Percentiles rank a stretch among this genome's conserved stretches.
Evolutionary conservation across 2,797 vertebrate species (phyloP).

Genomic region (Pteronotus mesoamericanus): DNA sequence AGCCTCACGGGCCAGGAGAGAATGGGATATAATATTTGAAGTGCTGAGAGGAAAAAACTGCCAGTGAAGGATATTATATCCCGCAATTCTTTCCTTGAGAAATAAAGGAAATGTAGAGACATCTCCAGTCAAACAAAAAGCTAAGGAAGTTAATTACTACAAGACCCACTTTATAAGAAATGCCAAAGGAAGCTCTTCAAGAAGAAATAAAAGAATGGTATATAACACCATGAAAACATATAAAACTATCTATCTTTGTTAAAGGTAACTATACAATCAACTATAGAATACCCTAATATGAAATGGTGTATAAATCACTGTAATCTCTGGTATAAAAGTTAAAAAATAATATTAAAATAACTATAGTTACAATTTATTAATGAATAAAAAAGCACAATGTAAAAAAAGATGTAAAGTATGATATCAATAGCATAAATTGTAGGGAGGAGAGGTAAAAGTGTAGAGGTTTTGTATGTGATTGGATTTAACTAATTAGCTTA

Average conservation of each 20-base stretch:
- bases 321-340: neutral
- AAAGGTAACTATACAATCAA: neutral
- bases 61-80: neutral
- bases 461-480: neutral
- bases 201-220: neutral
- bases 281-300: neutral
- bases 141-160: neutral
- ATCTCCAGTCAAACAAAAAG: neutral
- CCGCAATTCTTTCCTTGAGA: neutral
- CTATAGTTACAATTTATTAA: neutral
- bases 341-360: neutral
- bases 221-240: neutral
- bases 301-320: neutral
- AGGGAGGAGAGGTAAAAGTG: neutral
- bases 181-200: neutral
- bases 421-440: neutral
- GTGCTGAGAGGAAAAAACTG: neutral
- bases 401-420: neutral
- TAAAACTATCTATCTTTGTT: neutral
- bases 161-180: neutral
- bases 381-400: neutral
- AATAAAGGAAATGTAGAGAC: neutral
- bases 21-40: neutral
- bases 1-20: neutral
- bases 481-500: neutral